A percentile compares a stretch with the other conserved stretches of the same genome.
phyloP scores from a whole-genome alignment of 2,113 vertebrate genomes.

The Aythya baeri region DNA sequence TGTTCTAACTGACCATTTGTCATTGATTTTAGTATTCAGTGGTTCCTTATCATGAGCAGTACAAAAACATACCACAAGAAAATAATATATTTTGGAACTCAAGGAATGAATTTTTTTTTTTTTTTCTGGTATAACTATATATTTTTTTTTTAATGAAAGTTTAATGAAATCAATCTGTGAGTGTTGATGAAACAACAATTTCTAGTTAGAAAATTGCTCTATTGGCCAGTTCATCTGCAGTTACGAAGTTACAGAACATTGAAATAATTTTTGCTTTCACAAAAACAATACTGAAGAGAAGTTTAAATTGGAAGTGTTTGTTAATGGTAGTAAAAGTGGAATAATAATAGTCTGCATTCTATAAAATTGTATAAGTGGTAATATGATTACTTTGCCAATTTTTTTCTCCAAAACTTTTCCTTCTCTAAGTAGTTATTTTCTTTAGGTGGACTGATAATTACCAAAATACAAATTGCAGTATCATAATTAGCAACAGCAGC shows the following conservation, averaged over 20 bases:
- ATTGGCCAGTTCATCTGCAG: neutral
- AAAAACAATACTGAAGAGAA: neutral
- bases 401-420: neutral
- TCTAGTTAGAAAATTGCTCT: neutral
- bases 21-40: neutral
- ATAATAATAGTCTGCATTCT: neutral
- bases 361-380: neutral
- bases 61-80: neutral
- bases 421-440: neutral
- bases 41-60: neutral
- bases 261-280: neutral
- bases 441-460: neutral
- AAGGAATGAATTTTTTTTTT: fast-evolving
- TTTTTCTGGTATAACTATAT: neutral
- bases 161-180: neutral
- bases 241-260: neutral
- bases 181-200: neutral
- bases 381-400: neutral
- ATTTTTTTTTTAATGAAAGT: neutral
- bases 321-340: neutral
- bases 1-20: neutral
- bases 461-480: neutral
- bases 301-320: neutral
- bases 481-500: neutral
- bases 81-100: neutral